A percentile compares a stretch with the other conserved stretches of the same genome.
phyloP scores from a whole-genome alignment of 2,888 invertebrate species.

The Pseudococcus longispinus region DNA sequence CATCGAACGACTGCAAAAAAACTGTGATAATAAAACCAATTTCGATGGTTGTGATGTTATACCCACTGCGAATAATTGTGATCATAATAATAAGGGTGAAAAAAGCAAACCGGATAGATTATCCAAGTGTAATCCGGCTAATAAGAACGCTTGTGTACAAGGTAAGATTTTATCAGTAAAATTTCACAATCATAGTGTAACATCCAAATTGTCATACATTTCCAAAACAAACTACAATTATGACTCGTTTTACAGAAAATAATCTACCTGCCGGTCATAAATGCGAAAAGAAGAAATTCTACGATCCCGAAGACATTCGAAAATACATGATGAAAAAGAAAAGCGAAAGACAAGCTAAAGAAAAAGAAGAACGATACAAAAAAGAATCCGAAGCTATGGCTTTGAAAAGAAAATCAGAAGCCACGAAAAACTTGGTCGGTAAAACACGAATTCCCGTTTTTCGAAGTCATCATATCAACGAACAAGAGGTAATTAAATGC shows the following conservation, averaged over 20 bases:
- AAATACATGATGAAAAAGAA: constrained; percentile 68
- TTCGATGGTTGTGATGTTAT: constrained; percentile 18
- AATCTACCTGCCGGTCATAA: background rate
- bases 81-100: background rate
- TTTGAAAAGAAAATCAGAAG: constrained; percentile 44
- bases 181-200: no score
- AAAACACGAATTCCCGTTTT: constrained; percentile 10
- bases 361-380: constrained; percentile 61
- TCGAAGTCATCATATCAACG: background rate
- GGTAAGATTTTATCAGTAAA: background rate
- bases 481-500: background rate
- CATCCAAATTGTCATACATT: no score
- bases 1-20: constrained; percentile 36
- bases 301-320: constrained; percentile 64
- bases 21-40: constrained; percentile 25
- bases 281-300: constrained; percentile 60
- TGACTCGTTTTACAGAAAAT: background rate
- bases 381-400: constrained; percentile 46
- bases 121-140: background rate
- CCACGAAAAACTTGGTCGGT: constrained; percentile 34
- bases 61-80: background rate
- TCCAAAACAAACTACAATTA: background rate
- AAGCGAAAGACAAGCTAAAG: constrained; percentile 64
- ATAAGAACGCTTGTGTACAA: background rate
- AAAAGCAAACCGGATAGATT: background rate